Conservation (phyloP, 2,113 vertebrate species). For the Boulengeromyrus knoepffleri region DNA sequence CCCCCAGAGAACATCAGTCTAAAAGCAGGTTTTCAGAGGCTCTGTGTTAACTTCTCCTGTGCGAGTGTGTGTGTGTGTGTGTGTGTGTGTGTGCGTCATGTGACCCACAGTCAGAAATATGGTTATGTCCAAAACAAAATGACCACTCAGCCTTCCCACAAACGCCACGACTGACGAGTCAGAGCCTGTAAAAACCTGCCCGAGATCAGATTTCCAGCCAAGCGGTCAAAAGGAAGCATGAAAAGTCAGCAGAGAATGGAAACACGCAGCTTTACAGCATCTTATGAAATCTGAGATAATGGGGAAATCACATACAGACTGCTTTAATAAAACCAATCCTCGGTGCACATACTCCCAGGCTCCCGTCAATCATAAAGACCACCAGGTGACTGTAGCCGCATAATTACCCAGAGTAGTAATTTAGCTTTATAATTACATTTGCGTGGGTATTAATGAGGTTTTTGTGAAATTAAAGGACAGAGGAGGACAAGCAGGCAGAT, state of each 20-base stretch:
- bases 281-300: neutral
- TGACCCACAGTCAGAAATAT: neutral
- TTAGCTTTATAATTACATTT: neutral
- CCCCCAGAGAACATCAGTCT: neutral
- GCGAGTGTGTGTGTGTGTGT: neutral
- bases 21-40: constrained; percentile 2
- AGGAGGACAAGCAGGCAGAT: neutral
- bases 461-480: neutral
- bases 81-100: neutral
- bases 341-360: neutral
- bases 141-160: neutral
- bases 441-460: neutral
- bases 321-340: neutral
- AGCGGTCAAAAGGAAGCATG: neutral
- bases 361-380: neutral
- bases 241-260: neutral
- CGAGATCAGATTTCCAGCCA: neutral
- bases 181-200: neutral
- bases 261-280: neutral
- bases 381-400: neutral
- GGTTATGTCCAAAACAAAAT: neutral
- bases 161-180: neutral
- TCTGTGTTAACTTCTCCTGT: neutral
- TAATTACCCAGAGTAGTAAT: neutral
- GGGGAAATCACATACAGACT: neutral